A percentile compares a stretch with the other conserved stretches of the same genome.
phyloP scores from a whole-genome alignment of 2,888 invertebrate species.

The Halocaridina rubra region DNA sequence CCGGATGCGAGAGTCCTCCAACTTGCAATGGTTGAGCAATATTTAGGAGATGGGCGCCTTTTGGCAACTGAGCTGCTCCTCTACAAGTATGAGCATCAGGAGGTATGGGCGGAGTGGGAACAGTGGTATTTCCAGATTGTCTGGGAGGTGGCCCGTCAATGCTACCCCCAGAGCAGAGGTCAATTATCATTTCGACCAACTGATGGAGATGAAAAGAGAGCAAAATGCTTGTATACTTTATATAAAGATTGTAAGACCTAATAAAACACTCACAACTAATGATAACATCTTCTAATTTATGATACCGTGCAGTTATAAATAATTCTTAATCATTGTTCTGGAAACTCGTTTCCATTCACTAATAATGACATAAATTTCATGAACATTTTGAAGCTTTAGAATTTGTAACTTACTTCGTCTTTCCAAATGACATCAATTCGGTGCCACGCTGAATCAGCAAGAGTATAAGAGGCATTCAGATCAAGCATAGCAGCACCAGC shows the following conservation, averaged over 20 bases:
- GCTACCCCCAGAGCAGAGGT: constrained; percentile 52
- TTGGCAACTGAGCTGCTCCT: constrained; percentile 2
- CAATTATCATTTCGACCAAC: constrained; percentile 57
- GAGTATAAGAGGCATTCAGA: constrained; percentile 69
- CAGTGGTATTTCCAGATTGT: not conserved
- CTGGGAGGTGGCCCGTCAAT: constrained; percentile 11
- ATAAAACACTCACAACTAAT: no score
- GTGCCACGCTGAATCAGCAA: constrained; percentile 89
- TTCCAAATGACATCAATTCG: constrained; percentile 82
- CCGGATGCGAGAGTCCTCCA: constrained; percentile 67
- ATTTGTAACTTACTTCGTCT: constrained; percentile 69
- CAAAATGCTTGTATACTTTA: no score
- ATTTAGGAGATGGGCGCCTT: constrained; percentile 72
- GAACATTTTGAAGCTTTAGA: no score
- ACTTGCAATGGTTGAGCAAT: constrained; percentile 91
- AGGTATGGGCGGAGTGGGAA: no score
- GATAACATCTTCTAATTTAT: no score
- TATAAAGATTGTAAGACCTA: no score
- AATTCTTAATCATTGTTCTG: no score
- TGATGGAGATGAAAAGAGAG: no score
- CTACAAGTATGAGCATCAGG: constrained; percentile 26
- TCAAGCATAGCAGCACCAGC: constrained; percentile 80
- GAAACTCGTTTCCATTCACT: no score
- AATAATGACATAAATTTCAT: no score
- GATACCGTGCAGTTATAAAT: no score